phyloP scores from a whole-genome alignment of 2,113 vertebrate species.

The Pluvianellus socialis region DNA sequence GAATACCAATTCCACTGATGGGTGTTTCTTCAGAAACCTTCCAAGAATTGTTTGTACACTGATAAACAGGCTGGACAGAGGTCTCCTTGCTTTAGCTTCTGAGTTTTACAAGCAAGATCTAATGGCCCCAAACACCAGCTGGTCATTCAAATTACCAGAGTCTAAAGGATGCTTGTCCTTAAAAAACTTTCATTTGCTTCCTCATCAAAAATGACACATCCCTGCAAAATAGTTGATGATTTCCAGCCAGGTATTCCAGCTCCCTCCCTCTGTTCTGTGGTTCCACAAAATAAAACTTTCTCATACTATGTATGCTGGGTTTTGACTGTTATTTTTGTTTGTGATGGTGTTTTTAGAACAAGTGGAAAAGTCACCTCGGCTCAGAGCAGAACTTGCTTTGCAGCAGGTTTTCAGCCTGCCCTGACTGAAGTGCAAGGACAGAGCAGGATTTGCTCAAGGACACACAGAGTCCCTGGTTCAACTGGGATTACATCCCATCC shows the following conservation, averaged over 20 bases:
- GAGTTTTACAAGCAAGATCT: neutral
- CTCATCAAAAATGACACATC: neutral
- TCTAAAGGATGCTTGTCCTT: neutral
- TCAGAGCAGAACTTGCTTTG: neutral
- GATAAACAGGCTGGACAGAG: constrained; percentile 3
- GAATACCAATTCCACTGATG: constrained; percentile 2
- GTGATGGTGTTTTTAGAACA: neutral
- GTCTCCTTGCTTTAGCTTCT: neutral
- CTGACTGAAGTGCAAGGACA: neutral
- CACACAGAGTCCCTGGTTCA: neutral
- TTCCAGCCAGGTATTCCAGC: neutral
- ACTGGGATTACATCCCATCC: neutral
- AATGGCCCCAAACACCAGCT: neutral
- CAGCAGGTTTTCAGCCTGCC: constrained; percentile 1
- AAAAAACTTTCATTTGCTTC: neutral
- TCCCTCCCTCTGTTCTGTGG: neutral
- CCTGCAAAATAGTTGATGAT: neutral
- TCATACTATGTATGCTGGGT: fast-evolving
- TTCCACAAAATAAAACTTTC: neutral
- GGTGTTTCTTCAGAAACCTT: constrained; percentile 40
- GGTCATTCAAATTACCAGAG: neutral
- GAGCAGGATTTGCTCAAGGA: constrained; percentile 35
- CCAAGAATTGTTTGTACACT: constrained; percentile 32
- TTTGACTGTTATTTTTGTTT: neutral
- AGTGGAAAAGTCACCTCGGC: neutral